Percentiles rank a stretch among this genome's conserved stretches.
phyloP scores from a whole-genome alignment of 2,888 invertebrate species.

The Troilus luridus region DNA sequence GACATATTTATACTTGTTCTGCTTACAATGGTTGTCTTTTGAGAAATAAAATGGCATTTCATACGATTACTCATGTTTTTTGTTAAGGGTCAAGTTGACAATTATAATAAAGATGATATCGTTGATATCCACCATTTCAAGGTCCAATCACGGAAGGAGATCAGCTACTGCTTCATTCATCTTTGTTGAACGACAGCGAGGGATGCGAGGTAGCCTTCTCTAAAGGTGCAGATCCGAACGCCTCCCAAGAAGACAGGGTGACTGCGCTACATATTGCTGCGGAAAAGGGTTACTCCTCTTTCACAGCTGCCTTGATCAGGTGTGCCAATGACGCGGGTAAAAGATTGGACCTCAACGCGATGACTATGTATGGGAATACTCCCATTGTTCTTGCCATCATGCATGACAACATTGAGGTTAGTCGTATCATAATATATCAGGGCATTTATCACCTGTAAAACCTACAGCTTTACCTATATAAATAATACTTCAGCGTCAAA shows the following conservation, averaged over 20 bases:
- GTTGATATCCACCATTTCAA: constrained; percentile 37
- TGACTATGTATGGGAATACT: constrained; percentile 56
- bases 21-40: no score
- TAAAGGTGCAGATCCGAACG: constrained; percentile 58
- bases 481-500: background rate
- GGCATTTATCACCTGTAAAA: background rate
- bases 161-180: constrained; percentile 36
- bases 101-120: background rate
- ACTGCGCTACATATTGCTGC: constrained; percentile 60
- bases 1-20: no score
- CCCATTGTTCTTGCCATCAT: constrained; percentile 57
- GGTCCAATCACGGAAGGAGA: background rate
- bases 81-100: background rate
- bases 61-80: background rate
- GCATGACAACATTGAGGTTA: constrained; percentile 44
- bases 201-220: constrained; percentile 37
- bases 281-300: constrained; percentile 53
- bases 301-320: constrained; percentile 19
- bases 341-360: constrained; percentile 40
- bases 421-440: background rate
- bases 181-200: constrained; percentile 23
- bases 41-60: background rate
- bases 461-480: background rate
- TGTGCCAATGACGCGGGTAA: background rate
- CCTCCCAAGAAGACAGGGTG: constrained; percentile 24